These are phyloP conservation scores for Nysson spinosus DNA, from an alignment of 2,888 invertebrate species.

Conservation along the genomic window DNA sequence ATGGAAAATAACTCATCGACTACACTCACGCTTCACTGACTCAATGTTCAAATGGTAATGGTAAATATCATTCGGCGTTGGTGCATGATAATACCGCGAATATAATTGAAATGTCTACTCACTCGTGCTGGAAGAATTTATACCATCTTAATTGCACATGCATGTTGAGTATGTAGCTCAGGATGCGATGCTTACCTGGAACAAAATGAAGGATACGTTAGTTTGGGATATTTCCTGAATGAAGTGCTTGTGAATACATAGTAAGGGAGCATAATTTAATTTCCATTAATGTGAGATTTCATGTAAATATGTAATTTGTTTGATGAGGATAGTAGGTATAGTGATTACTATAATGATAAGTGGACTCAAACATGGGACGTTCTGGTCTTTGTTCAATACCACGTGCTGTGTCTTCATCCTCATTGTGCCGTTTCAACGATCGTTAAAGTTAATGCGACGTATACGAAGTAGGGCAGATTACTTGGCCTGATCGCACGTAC, in stretches of 20 bases:
- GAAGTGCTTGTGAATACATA: no score
- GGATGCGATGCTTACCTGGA: conserved; percentile 70
- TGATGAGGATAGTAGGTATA: conserved; percentile 26
- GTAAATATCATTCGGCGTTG: no score
- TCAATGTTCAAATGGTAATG: no score
- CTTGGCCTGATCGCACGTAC: conserved; percentile 52
- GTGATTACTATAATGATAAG: conserved; percentile 17
- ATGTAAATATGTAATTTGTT: conserved; percentile 5
- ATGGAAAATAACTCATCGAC: no score
- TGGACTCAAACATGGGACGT: conserved; percentile 18
- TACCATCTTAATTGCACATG: conserved; percentile 22
- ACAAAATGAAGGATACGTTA: conserved; percentile 52
- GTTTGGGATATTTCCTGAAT: no score
- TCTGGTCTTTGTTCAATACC: not conserved
- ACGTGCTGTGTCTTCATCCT: conserved; percentile 41
- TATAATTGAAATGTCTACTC: conserved; percentile 56
- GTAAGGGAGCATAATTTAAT: not conserved
- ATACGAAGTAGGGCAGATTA: conserved; percentile 56
- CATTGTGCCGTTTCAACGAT: conserved; percentile 38
- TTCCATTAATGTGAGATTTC: not conserved
- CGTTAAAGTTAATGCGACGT: conserved; percentile 59
- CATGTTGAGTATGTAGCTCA: no score
- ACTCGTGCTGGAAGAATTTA: conserved; percentile 51
- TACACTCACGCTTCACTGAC: no score
- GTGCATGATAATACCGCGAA: no score